Conservation (phyloP, 1,140 invertebrate genomes). For the Lineus longissimus region DNA sequence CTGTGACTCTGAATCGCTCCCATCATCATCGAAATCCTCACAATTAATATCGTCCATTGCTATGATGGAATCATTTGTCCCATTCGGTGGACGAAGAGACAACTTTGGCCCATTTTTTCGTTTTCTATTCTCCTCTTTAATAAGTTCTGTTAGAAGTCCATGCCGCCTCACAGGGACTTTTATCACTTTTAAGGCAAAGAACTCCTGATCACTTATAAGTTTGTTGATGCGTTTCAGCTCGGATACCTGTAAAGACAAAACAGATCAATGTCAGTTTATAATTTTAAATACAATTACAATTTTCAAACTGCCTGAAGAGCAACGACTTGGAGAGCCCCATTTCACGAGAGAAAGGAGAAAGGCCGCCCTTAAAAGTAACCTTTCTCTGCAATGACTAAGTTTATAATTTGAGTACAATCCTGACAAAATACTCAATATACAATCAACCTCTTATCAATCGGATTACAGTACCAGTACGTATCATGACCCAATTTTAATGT, state of each 20-base stretch:
- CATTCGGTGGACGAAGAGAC: background rate
- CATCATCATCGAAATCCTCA: conserved; percentile 15
- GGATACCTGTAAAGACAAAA: conserved; percentile 35
- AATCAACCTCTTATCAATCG: too few species aligned
- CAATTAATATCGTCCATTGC: conserved; percentile 14
- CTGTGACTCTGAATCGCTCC: conserved; percentile 40
- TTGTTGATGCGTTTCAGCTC: conserved; percentile 46
- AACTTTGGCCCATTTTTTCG: background rate
- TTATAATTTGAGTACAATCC: too few species aligned
- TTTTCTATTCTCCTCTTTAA: conserved; percentile 10
- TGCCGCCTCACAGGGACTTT: conserved; percentile 40
- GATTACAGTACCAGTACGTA: too few species aligned
- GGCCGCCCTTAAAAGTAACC: too few species aligned
- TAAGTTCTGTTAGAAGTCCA: conserved; percentile 34
- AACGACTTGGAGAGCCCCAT: too few species aligned
- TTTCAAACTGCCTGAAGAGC: too few species aligned
- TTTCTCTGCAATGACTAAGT: too few species aligned
- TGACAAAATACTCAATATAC: too few species aligned
- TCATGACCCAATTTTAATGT: too few species aligned
- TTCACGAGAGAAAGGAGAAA: too few species aligned
- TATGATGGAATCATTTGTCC: conserved; percentile 9
- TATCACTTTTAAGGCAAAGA: conserved; percentile 37
- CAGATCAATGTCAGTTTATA: background rate
- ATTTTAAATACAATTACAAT: too few species aligned
- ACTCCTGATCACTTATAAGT: conserved; percentile 43